Conservation (phyloP, 2,888 invertebrate genomes). For the Phymatocera aterrima region DNA sequence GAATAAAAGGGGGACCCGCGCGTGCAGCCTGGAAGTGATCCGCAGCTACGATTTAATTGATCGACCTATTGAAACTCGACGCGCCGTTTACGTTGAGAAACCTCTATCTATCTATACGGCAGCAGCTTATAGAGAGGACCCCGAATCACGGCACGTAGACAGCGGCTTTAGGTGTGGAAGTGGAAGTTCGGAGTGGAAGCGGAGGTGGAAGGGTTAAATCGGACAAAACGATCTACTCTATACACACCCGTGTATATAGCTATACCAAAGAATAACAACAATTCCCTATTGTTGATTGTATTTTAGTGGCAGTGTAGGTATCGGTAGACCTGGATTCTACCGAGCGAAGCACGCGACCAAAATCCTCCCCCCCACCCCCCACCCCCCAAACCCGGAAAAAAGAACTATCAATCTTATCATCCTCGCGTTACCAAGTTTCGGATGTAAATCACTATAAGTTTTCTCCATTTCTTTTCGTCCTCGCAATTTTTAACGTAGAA, state of each 20-base stretch:
- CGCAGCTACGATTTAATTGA: conserved; percentile 33
- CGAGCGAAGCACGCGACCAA: background rate
- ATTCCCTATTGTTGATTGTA: conserved; percentile 7
- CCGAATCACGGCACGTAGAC: conserved; percentile 5
- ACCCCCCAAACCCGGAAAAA: no score
- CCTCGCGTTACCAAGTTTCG: no score
- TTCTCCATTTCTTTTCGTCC: no score
- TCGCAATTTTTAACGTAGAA: no score
- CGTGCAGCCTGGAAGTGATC: conserved; percentile 34
- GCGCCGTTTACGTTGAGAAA: background rate
- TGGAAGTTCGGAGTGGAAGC: background rate
- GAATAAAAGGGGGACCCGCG: conserved; percentile 7
- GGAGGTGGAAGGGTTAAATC: conserved; percentile 27
- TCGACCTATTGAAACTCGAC: conserved; percentile 22
- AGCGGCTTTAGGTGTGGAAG: background rate
- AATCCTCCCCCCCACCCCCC: no score
- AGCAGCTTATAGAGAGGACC: no score
- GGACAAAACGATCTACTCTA: conserved; percentile 20
- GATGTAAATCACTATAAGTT: no score
- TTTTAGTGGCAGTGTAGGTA: background rate
- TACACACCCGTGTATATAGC: background rate
- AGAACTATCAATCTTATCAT: background rate
- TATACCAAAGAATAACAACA: conserved; percentile 21
- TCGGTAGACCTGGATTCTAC: background rate
- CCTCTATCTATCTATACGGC: no score